A percentile compares a stretch with the other conserved stretches of the same genome.
Evolutionary conservation across 2,888 invertebrate species (phyloP).

Genomic region (Ormia ochracea): DNA sequence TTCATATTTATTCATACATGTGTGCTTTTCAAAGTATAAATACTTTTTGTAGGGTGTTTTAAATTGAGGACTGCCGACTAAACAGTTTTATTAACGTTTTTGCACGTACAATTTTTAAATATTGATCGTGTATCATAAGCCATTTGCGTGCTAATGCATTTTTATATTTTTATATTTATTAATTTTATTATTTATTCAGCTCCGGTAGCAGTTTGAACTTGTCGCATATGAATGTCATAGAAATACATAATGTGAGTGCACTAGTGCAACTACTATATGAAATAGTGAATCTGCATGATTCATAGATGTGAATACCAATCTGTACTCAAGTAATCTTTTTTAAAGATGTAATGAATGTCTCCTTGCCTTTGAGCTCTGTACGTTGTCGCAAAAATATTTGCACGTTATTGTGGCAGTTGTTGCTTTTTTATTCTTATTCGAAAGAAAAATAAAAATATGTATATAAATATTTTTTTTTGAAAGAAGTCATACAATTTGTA

Average conservation of each 20-base stretch:
- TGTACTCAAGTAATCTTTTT: not conserved
- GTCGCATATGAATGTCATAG: conserved; percentile 33
- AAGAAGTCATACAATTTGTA: conserved; percentile 35
- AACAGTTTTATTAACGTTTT: not conserved
- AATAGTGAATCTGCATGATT: conserved; percentile 20
- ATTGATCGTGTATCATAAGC: conserved; percentile 23
- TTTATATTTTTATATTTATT: not conserved
- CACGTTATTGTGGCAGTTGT: conserved; percentile 32
- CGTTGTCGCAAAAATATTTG: conserved; percentile 37
- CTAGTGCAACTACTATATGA: not conserved
- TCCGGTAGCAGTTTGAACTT: conserved; percentile 54
- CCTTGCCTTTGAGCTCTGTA: conserved; percentile 31
- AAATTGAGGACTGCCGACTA: not conserved
- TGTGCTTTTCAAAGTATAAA: no score
- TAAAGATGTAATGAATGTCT: conserved; percentile 24
- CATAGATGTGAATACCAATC: conserved; percentile 8
- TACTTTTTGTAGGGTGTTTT: not conserved
- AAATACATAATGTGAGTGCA: not conserved
- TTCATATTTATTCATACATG: no score
- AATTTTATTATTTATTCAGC: conserved; percentile 46
- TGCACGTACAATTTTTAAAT: not conserved
- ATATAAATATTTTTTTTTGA: not conserved
- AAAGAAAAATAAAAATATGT: no score
- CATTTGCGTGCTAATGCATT: conserved; percentile 7
- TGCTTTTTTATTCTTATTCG: not conserved